Evolutionary conservation across 2,888 invertebrate species (phyloP), one percentile per base, ranked within the genome.

Genomic region (Aspidapion aeneum): DNA sequence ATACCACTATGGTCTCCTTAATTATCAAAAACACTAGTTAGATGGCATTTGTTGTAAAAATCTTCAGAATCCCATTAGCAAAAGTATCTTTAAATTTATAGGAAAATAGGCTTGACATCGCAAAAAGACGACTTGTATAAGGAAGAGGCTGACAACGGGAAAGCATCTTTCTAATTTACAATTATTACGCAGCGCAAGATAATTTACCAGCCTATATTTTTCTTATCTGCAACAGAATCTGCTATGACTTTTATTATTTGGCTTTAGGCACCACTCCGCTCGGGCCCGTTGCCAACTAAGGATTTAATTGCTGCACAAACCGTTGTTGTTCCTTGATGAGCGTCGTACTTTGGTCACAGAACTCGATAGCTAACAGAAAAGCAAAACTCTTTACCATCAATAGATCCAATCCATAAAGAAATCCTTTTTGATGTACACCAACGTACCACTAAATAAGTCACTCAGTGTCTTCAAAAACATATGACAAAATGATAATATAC

Each of bases 181-280:
- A 63, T 63, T 62, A 62, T n/a, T n/a, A n/a, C n/a, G n/a, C 20
- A 55, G 55, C 55, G 59, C 58, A 58, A 66, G 63, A 63, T 63
- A 63, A 66, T 61, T 66, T 66, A 61, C 63, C 63, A 66, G 58
- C 54, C 66, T 66, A 66, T 66, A 66, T 66, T 63, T 66, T 63
- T 63, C 63, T 63, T 65, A 65, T 65, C 65, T 65, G 54, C 35
- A 19, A 21, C 59, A 52, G 63, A 66, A 63, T 63, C 63, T 63
- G 57, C 63, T 57, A 63, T 63, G 63, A 66, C 66, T 63, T 66
- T 63, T 66, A 66, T 66, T 63, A 61, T 62, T 63, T 56, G 59
- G 62, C 66, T 62, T 21, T 57, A 57, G 61, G 61, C 63, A 12
- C 62, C 12, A n/a, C n/a, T n/a, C n/a, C n/a, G n/a, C 35, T 35